A percentile compares a stretch with the other conserved stretches of the same genome.
Evolutionary conservation across 2,113 vertebrate species (phyloP).

Genomic region (Herpetotheres cachinnans): DNA sequence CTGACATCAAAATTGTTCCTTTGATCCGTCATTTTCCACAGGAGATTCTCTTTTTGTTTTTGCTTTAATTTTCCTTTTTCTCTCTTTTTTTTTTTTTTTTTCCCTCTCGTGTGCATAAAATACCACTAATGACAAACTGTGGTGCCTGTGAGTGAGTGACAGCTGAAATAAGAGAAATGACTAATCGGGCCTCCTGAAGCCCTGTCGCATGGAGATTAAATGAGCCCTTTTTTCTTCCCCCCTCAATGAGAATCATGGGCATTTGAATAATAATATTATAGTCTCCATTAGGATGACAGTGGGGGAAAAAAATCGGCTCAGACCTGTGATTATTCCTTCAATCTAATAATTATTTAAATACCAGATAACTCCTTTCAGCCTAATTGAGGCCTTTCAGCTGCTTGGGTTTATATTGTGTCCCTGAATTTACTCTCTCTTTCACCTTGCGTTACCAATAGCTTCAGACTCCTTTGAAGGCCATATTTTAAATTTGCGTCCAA

Average conservation of each 20-base stretch:
- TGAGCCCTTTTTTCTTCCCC: conserved; percentile 62
- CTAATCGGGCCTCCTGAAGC: conserved; percentile 75
- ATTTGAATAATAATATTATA: conserved; percentile 88
- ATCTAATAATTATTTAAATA: conserved; percentile 87
- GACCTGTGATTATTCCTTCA: conserved; percentile 84
- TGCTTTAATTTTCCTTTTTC: conserved; percentile 33
- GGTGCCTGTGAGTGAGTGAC: conserved; percentile 80
- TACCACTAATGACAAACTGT: conserved; percentile 79
- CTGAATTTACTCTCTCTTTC: conserved; percentile 54
- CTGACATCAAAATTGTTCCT: conserved; percentile 74
- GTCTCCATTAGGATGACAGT: conserved; percentile 80
- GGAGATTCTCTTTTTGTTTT: conserved; percentile 38
- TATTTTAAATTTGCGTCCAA: neutral
- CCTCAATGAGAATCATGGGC: conserved; percentile 75
- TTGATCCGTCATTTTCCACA: conserved; percentile 56
- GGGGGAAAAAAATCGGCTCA: conserved; percentile 74
- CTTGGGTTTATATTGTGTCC: conserved; percentile 55
- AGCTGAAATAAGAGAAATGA: conserved; percentile 82
- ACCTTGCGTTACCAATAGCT: conserved; percentile 67
- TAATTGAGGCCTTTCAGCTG: conserved; percentile 82
- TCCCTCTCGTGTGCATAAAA: conserved; percentile 72
- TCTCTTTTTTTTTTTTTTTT: neutral
- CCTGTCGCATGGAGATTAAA: conserved; percentile 75
- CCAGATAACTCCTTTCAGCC: conserved; percentile 80
- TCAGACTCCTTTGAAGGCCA: conserved; percentile 55